phyloP scores from a whole-genome alignment of 2,113 vertebrate genomes.

The Burhinus bistriatus region DNA sequence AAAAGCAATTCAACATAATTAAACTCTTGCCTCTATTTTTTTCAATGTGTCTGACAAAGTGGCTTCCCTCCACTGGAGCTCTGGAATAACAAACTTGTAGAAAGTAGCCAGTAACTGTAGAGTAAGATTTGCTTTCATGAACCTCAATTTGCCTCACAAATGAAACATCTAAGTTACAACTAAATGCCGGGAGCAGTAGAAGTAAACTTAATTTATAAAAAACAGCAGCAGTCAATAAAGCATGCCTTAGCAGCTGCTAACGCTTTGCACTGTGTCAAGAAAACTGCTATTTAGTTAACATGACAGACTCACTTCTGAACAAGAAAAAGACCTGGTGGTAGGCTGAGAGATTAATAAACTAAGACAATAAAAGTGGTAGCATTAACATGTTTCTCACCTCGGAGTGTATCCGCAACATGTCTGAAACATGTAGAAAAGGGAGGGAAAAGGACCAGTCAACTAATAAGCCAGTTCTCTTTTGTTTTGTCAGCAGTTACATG shows the following conservation, averaged over 20 bases:
- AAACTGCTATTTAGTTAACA: background rate
- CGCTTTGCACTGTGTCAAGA: background rate
- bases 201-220: conserved; percentile 29
- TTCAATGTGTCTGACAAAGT: background rate
- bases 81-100: background rate
- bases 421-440: background rate
- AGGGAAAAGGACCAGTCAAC: background rate
- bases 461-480: background rate
- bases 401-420: background rate
- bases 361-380: background rate
- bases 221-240: background rate
- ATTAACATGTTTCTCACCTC: background rate
- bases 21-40: background rate
- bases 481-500: background rate
- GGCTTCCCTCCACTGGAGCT: background rate
- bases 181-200: background rate
- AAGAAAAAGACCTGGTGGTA: background rate
- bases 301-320: background rate
- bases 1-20: conserved; percentile 30
- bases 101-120: background rate
- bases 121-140: background rate
- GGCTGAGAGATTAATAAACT: background rate
- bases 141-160: background rate
- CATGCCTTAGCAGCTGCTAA: background rate
- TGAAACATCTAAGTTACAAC: background rate